These are phyloP conservation scores for Apostichopus japonicus DNA, from an alignment of 35 echinoderm and acorn worm species.

Conservation along the genomic window DNA sequence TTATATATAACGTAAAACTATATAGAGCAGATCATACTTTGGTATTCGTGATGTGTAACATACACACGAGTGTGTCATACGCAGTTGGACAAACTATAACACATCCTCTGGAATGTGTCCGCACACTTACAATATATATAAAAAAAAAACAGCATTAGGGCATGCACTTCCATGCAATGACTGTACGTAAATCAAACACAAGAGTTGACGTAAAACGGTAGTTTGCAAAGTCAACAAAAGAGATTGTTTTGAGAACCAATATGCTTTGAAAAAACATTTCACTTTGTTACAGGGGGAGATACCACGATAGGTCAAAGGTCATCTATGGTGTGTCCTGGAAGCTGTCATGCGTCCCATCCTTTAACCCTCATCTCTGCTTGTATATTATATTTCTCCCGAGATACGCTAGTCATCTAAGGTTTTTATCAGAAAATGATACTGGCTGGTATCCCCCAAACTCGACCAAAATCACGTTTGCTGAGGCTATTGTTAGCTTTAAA, in stretches of 20 bases:
- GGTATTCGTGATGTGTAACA: too few species aligned
- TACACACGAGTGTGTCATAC: too few species aligned
- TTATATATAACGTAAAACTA: too few species aligned
- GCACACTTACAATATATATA: background rate
- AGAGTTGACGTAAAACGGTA: constrained; percentile 18
- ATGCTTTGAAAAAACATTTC: background rate
- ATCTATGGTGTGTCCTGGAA: background rate
- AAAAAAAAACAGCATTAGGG: background rate
- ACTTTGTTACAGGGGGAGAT: background rate
- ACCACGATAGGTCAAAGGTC: constrained; percentile 8
- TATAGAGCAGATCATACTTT: too few species aligned
- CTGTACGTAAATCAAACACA: background rate
- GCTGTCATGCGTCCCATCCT: constrained; percentile 18
- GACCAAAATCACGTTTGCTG: constrained; percentile 41
- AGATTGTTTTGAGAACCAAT: constrained; percentile 38
- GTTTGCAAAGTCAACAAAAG: constrained; percentile 36
- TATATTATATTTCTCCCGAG: background rate
- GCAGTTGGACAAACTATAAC: too few species aligned
- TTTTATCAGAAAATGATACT: constrained; percentile 31
- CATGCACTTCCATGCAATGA: background rate
- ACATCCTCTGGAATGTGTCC: too few species aligned
- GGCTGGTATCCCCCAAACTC: constrained; percentile 6
- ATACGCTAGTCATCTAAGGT: background rate
- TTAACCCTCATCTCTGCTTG: background rate
- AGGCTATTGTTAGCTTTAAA: constrained; percentile 30